Evolutionary conservation across 23 tunicate species (phyloP).

Genomic region (Halocynthia aurantium): DNA sequence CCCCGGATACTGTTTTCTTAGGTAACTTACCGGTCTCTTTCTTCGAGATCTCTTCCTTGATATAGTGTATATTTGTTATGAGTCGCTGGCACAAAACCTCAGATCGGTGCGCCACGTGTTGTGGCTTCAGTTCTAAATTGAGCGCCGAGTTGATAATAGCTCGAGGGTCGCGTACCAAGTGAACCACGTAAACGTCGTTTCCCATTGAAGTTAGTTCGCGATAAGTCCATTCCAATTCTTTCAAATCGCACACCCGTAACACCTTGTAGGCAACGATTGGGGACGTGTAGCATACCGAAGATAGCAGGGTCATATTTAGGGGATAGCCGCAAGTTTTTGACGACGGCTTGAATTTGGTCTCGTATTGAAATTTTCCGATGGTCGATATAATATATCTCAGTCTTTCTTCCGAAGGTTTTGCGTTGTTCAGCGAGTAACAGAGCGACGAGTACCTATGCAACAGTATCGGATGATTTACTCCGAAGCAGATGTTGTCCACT

Average conservation of each 20-base stretch:
- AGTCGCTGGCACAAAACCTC: too few species aligned
- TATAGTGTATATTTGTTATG: too few species aligned
- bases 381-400: neutral
- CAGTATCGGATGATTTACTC: neutral
- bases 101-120: neutral
- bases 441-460: neutral
- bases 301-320: neutral
- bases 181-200: neutral
- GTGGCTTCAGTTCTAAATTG: neutral
- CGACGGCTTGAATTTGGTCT: neutral
- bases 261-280: neutral
- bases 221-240: neutral
- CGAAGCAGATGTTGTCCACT: neutral
- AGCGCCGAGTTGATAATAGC: constrained; percentile 2
- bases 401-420: neutral
- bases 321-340: neutral
- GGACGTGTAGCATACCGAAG: constrained; percentile 1
- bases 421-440: neutral
- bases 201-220: neutral
- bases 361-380: neutral
- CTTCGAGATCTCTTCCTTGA: too few species aligned
- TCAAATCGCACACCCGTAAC: neutral
- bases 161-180: constrained; percentile 3
- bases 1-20: too few species aligned
- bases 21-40: too few species aligned